These are phyloP conservation scores for Sarotherodon lohbergeri DNA, from an alignment of 2,113 vertebrate species.

Conservation along the genomic window DNA sequence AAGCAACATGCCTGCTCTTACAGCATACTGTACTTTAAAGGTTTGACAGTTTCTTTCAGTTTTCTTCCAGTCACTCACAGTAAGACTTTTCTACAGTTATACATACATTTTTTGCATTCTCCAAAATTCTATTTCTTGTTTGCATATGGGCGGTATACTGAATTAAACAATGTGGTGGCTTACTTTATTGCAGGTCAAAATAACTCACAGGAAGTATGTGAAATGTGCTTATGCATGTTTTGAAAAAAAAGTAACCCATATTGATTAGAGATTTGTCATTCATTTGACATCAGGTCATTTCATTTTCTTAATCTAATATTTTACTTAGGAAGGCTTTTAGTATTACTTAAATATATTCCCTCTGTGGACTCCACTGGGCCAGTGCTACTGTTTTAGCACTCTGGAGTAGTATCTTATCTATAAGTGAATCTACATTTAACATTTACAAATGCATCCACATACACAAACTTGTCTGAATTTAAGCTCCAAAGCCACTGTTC, in stretches of 20 bases:
- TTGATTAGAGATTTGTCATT: background rate
- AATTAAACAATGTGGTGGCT: background rate
- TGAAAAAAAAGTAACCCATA: background rate
- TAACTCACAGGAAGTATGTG: background rate
- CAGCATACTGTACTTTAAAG: background rate
- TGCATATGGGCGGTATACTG: accelerated
- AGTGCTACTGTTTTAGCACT: background rate
- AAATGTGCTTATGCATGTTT: background rate
- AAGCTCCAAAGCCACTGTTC: background rate
- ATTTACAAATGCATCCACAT: background rate
- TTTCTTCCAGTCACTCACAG: background rate
- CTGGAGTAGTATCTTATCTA: background rate
- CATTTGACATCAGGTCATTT: background rate
- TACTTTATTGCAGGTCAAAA: background rate
- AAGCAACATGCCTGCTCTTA: background rate
- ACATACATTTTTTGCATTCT: background rate
- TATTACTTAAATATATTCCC: accelerated
- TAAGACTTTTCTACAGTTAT: background rate
- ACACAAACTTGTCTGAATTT: background rate
- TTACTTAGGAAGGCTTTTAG: background rate
- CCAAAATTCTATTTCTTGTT: background rate
- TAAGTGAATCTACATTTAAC: background rate
- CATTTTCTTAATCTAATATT: background rate
- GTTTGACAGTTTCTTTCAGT: accelerated
- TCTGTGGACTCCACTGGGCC: background rate